phyloP scores from a whole-genome alignment of 1,140 invertebrate genomes.

The Pissodes strobi region DNA sequence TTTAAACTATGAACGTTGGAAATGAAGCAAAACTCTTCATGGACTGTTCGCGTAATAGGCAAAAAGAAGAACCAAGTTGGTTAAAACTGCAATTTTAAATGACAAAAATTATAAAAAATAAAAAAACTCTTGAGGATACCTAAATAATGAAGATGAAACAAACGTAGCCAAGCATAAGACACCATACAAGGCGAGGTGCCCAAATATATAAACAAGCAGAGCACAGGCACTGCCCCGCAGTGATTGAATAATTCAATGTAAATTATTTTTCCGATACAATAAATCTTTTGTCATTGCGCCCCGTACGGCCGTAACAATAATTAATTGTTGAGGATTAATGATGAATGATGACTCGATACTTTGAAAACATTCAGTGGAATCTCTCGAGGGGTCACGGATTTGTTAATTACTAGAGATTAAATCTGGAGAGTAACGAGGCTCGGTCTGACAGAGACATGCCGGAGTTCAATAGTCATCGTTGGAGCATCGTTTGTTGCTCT shows the following conservation, averaged over 20 bases:
- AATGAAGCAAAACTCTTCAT: too few species aligned
- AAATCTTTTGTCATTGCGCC: conserved; percentile 53
- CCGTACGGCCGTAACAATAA: conserved; percentile 47
- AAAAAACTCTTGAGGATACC: too few species aligned
- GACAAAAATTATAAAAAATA: too few species aligned
- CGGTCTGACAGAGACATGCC: conserved; percentile 9
- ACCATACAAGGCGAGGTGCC: conserved; percentile 36
- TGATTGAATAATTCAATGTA: conserved; percentile 53
- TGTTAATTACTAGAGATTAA: conserved; percentile 52
- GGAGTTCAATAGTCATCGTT: conserved; percentile 18
- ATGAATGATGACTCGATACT: conserved; percentile 53
- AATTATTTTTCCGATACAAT: conserved; percentile 53
- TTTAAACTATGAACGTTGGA: too few species aligned
- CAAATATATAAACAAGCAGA: conserved; percentile 42
- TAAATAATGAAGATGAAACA: conserved; percentile 3
- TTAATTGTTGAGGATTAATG: conserved; percentile 54
- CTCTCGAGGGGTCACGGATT: conserved; percentile 50
- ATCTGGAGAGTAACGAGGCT: conserved; percentile 35
- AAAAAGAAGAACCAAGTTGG: too few species aligned
- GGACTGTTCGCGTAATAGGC: too few species aligned
- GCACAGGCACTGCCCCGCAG: conserved; percentile 41
- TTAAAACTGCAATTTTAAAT: too few species aligned
- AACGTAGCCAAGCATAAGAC: conserved; percentile 13
- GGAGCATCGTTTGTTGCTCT: background rate
- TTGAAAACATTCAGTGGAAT: conserved; percentile 48